Evolutionary conservation across 2,113 vertebrate genomes (phyloP).

Genomic region (Zosterops hypoxanthus): DNA sequence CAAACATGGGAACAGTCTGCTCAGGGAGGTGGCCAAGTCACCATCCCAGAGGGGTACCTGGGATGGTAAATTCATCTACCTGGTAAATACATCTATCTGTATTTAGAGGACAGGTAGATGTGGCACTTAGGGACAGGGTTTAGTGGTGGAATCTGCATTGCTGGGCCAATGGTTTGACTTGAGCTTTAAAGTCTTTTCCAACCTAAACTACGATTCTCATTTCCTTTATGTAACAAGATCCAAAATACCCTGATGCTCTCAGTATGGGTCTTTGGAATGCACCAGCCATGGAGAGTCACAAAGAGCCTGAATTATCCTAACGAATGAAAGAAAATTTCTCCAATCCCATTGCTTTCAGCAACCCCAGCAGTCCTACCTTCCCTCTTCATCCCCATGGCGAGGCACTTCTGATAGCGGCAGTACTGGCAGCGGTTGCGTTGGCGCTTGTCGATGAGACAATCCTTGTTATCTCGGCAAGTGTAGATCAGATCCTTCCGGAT

Average conservation of each 20-base stretch:
- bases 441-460: conserved; percentile 94
- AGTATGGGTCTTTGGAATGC: background rate
- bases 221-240: fast-evolving
- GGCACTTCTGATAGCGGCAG: conserved; percentile 99
- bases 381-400: conserved; percentile 96
- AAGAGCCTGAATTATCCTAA: background rate
- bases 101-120: background rate
- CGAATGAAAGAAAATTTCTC: background rate
- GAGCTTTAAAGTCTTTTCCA: background rate
- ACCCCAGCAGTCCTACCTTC: conserved; percentile 78
- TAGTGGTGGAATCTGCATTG: background rate
- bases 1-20: background rate
- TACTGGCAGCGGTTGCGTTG: conserved; percentile 98
- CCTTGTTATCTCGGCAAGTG: conserved; percentile 94
- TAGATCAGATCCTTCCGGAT: conserved; percentile 94
- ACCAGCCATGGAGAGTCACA: background rate
- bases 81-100: background rate
- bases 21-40: background rate
- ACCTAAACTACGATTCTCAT: background rate
- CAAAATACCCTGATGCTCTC: background rate
- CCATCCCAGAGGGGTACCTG: background rate
- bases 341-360: background rate
- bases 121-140: background rate
- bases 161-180: background rate
- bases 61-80: too few species aligned